phyloP scores from a whole-genome alignment of 2,888 invertebrate species.

The Myathropa florea region DNA sequence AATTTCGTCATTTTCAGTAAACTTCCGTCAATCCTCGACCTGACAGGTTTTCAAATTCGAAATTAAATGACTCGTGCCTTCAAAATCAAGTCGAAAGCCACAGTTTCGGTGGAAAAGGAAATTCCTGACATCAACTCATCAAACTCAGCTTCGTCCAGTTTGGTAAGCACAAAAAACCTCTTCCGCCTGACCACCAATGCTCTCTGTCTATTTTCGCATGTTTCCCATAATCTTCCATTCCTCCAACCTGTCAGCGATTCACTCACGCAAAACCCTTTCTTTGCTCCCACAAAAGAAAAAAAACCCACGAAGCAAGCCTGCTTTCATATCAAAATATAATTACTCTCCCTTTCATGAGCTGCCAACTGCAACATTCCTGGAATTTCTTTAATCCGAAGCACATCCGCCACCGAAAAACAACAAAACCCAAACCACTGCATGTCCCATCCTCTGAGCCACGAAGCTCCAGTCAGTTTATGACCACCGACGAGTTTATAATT shows the following conservation, averaged over 20 bases:
- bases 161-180: not conserved
- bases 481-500: conserved; percentile 33
- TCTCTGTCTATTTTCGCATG: not conserved
- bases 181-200: not conserved
- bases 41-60: too few species aligned
- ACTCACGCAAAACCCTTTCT: too few species aligned
- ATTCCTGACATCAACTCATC: not conserved
- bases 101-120: not conserved
- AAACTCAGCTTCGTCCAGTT: not conserved
- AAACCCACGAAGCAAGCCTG: not conserved
- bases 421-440: not conserved
- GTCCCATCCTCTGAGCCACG: not conserved
- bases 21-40: too few species aligned
- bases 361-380: not conserved
- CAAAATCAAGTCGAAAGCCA: not conserved
- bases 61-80: too few species aligned
- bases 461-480: not conserved
- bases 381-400: not conserved
- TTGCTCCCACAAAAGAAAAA: not conserved
- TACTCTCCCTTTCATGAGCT: not conserved
- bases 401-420: not conserved
- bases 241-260: too few species aligned
- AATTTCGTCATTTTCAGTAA: too few species aligned
- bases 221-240: too few species aligned
- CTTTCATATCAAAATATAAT: not conserved